Conservation (phyloP, 2,888 invertebrate species). For the Drosophila aldrichi region DNA sequence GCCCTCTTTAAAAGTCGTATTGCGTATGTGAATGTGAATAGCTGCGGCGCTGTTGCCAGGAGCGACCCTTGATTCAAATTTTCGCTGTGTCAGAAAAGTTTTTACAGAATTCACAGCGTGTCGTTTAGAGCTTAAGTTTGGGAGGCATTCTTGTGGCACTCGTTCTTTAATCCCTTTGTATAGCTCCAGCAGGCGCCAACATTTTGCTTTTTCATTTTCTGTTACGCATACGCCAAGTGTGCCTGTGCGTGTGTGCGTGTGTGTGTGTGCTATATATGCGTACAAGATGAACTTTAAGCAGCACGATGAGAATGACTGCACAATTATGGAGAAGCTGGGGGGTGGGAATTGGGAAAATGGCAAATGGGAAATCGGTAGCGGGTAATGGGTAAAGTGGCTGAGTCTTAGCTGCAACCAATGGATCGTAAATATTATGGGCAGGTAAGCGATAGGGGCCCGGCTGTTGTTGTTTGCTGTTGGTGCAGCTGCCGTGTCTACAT, state of each 20-base stretch:
- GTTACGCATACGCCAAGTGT: constrained; percentile 65
- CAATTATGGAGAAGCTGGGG: constrained; percentile 59
- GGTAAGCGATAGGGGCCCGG: constrained; percentile 43
- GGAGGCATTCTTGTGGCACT: constrained; percentile 42
- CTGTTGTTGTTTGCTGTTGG: constrained; percentile 34
- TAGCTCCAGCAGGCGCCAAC: constrained; percentile 32
- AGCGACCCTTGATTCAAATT: constrained; percentile 30
- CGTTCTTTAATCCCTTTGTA: constrained; percentile 46
- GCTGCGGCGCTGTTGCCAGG: constrained; percentile 25
- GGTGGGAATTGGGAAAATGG: constrained; percentile 6
- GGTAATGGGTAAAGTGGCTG: constrained; percentile 40
- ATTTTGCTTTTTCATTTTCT: constrained; percentile 62
- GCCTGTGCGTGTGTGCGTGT: background rate
- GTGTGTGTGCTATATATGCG: constrained; percentile 37
- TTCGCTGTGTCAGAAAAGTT: constrained; percentile 59
- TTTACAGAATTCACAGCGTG: constrained; percentile 34
- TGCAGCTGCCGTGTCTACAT: constrained; percentile 39
- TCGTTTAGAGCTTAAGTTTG: constrained; percentile 35
- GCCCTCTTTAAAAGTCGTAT: constrained; percentile 12
- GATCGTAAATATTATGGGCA: constrained; percentile 67
- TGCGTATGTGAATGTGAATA: constrained; percentile 29
- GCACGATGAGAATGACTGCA: constrained; percentile 65
- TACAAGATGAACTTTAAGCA: constrained; percentile 63
- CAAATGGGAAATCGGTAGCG: constrained; percentile 15
- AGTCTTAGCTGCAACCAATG: constrained; percentile 68